These are phyloP conservation scores for Tipula confusa DNA, from an alignment of 2,888 invertebrate genomes.

Conservation along the genomic window DNA sequence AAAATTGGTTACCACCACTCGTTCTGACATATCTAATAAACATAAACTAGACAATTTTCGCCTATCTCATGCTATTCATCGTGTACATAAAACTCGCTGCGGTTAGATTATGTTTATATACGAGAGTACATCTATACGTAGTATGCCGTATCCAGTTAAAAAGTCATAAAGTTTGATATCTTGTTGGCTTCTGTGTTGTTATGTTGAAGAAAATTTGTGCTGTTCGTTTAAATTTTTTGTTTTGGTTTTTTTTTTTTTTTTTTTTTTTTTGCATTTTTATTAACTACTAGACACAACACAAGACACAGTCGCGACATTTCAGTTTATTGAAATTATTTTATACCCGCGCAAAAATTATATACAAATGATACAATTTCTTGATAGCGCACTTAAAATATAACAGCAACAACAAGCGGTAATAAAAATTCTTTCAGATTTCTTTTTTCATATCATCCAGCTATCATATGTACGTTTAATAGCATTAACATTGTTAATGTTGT, in stretches of 20 bases:
- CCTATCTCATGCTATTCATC: neutral
- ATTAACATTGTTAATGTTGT: neutral
- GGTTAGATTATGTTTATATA: neutral
- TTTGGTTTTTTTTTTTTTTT: neutral
- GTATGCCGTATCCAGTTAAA: neutral
- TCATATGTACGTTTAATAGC: neutral
- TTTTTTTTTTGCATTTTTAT: too few relatives aligned
- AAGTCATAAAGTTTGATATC: constrained; percentile 5
- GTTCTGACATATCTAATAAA: neutral
- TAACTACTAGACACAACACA: neutral
- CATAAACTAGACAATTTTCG: neutral
- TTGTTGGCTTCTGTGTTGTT: constrained; percentile 27
- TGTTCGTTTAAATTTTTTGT: neutral
- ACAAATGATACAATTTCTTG: neutral
- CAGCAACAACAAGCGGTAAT: neutral
- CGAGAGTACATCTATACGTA: neutral
- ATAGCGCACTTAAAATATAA: neutral
- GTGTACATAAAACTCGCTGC: neutral
- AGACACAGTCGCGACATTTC: constrained; percentile 27
- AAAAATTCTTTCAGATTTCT: neutral
- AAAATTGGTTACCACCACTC: neutral
- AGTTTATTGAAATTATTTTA: neutral
- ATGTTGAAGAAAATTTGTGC: neutral
- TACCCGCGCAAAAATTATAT: neutral
- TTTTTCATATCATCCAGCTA: neutral